Base-by-base conservation (phyloP, 2,888 invertebrate species). In the Parapristionchus giblindavisi region DNA sequence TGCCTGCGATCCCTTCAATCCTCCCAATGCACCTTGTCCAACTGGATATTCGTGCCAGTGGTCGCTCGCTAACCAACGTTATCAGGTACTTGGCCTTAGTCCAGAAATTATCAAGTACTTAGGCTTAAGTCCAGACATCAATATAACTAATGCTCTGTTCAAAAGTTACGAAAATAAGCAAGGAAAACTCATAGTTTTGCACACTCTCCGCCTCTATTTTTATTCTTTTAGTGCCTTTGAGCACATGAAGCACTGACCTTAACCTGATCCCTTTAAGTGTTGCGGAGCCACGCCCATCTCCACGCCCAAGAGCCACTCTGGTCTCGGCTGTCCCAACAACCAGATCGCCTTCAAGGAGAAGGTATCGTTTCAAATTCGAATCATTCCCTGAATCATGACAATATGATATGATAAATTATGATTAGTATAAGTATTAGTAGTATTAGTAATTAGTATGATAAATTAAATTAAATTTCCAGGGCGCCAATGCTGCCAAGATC, bases 11-110 rank as follows among this genome's bases (percentile, higher is more conserved):
- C 87, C 86, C 61, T 83, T 83, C 81, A 83, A 83, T 63, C 83
- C 83, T 43, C 83, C 83, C 24, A 83, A 83, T 54, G 83, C 83
- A 17, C 83, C 83, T 52, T 83, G 83, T 63, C 83, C 83, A 34
- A 81, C 76, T 34, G 83, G 81, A n/a, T 86, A 87, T 78, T 83
- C 85, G 6, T 87, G 87, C 75, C 87, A 87, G 68, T 87, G 86
- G 86, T 87, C 86, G 0, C 72, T 87, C 72, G 84, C 85, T 58
- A 87, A 87, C 61, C 87, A 87, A 76, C 75, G 86, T 27, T 83
- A 38, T 43, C 38, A 65, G 48, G 63, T 63, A 56, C 27, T 8
- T 56, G 8, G 8, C 11, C 48, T 11, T 11, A 48, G 21, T 48
- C 14, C 48, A 21, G 48, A 48, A n/a, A n/a, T 48, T 14, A 48